Base-by-base conservation (phyloP, 2,888 invertebrate genomes). In the Erebia epiphron region DNA sequence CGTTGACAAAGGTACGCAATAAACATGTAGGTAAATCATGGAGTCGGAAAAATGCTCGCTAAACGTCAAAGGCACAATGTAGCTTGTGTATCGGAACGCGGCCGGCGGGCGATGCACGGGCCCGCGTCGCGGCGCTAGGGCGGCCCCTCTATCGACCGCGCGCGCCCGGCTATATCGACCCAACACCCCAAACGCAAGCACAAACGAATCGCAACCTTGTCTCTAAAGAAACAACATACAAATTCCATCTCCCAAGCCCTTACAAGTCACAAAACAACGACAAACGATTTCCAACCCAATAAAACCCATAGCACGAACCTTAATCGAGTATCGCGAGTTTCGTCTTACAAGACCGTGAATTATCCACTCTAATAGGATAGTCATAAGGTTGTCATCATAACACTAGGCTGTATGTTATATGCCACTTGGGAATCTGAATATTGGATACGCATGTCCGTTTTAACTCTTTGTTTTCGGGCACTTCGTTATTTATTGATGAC, bases 381-480 rank as follows among this genome's bases (percentile, higher is more conserved):
- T 83, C 83, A 82, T 89, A 86, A 86, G 86, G 86, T 79, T 78
- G 82, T 83, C 81, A 79, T 78, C 79, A 77, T 74, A 75, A 75
- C 76, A 75, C 77, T 73, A 79, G 86, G 85, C 81, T 57, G 84
- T 87, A 79, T 86, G 85, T 81, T 61, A 84, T 87, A 82, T 81
- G 82, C 78, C 82, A 79, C 76, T 84, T 81, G 77, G 78, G 79
- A 80, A 81, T 83, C 81, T 77, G 81, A 81, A 82, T 82, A 82
- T 84, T 82, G 83, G 86, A 82, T 89, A 93, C 93, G 93, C 92
- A 92, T 92, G 93, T 92, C 91, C 89, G 73, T 70, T 67, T 62
- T 72, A 73, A 72, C 73, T 75, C 75, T 79, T 79, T 78, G 77
- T 78, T 77, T 76, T 78, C 70, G 72, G 71, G 52, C 86, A 72